Evolutionary conservation across 2,113 vertebrate genomes (phyloP), one percentile per base, ranked within the genome.

Genomic region (Triplophysa dalaica): DNA sequence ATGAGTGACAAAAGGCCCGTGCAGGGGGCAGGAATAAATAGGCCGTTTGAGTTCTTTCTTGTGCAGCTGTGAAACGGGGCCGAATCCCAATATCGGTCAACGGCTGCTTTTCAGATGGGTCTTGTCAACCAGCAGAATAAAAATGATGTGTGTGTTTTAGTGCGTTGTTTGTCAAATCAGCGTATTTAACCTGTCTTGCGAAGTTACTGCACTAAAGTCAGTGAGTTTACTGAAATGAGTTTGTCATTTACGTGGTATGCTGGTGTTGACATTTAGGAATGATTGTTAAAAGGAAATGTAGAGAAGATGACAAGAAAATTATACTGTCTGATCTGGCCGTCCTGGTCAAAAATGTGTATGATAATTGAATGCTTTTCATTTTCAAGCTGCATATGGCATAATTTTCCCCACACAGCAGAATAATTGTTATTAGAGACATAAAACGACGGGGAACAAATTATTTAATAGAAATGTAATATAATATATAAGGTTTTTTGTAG

Each of bases 1-100:
- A 72, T 54, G 52, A 77, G 41, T 43, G 73, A 70, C 82, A 80
- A 77, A 75, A 80, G 54, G 52, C 48, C 61, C 5, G 6, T 64
- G 66, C 33, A 26, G 69, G 70, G 72, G 58, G 56, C 70, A 10
- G 26, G 24, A 63, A 78, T 63, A 74, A 81, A 81, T 74, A 2
- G 62, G 80, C 75, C 79, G 68, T 54, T 43, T 19, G 56, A 66
- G 61, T 24, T 63, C 50, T 60, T 38, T 61, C 69, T 75, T 56
- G 79, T 68, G 75, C 79, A 84, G 75, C 82, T 81, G 82, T 29
- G 75, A 78, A 73, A 66, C 52, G n/a, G 21, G 65, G 58, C 52
- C 54, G 67, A 58, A 48, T 19, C 76, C 77, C 78, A 80, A 63
- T 50, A 61, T 67, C 70, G 41, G 64, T 52, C 41, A 64, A 54